Percentiles rank a stretch among this genome's conserved stretches.
Evolutionary conservation across 2,797 vertebrate genomes (phyloP).

Genomic region (Perdix hodgsoniae): DNA sequence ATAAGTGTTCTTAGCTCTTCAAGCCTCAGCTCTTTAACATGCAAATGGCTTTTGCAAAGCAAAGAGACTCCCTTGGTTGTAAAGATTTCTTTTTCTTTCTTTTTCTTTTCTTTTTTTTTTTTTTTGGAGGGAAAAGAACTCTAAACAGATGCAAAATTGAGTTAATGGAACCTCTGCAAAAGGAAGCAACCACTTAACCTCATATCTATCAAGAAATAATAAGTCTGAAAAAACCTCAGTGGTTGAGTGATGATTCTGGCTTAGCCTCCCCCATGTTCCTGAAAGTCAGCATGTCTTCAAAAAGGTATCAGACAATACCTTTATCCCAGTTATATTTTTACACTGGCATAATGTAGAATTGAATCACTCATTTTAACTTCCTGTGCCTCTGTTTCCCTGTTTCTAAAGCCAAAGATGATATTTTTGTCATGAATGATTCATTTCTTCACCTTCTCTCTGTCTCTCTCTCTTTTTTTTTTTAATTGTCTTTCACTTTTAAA

Average conservation of each 20-base stretch:
- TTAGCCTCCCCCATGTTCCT: fast-evolving
- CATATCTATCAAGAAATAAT: neutral
- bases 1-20: neutral
- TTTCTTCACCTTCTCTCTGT: neutral
- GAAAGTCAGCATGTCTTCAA: neutral
- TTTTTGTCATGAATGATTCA: neutral
- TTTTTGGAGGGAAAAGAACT: neutral
- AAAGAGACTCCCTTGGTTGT: neutral
- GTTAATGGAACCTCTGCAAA: neutral
- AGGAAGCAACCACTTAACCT: neutral
- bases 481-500: neutral
- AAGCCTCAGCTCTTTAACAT: neutral
- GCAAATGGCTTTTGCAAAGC: neutral
- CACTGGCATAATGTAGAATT: neutral
- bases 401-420: neutral
- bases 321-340: neutral
- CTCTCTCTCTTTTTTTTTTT: neutral
- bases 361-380: neutral
- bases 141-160: neutral
- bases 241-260: neutral
- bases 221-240: neutral
- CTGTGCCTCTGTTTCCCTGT: neutral
- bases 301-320: neutral
- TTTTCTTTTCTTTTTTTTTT: neutral
- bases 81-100: neutral